These are phyloP conservation scores for Diplosoma virens DNA, from an alignment of 23 tunicate genomes.

Conservation along the genomic window DNA sequence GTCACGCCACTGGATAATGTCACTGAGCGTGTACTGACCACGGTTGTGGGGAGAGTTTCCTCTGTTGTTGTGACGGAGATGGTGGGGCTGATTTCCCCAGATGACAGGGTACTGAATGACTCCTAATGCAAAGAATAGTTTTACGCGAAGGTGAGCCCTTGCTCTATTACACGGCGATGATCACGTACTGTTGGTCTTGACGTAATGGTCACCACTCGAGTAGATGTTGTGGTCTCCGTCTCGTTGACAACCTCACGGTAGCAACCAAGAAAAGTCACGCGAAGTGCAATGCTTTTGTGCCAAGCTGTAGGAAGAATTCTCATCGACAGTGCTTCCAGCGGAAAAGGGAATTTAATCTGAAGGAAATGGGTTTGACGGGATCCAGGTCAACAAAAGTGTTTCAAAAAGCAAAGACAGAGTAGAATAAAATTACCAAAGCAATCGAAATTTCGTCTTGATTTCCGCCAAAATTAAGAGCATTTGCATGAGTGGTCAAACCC, in stretches of 20 bases:
- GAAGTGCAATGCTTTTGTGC: slow-evolving; percentile 38
- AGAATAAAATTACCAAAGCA: slow-evolving; percentile 53
- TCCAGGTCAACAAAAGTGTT: too few relatives aligned
- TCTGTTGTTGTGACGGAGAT: slow-evolving; percentile 17
- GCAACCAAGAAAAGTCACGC: slow-evolving; percentile 63
- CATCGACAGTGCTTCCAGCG: slow-evolving; percentile 51
- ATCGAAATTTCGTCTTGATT: slow-evolving; percentile 37
- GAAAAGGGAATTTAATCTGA: slow-evolving; percentile 52
- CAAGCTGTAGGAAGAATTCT: slow-evolving; percentile 66
- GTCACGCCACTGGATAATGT: too few relatives aligned
- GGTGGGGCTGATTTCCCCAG: slow-evolving; percentile 4
- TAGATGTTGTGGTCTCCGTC: slow-evolving; percentile 32
- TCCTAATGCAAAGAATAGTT: neutral
- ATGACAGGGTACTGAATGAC: slow-evolving; percentile 4
- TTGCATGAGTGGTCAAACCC: slow-evolving; percentile 21
- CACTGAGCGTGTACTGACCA: too few relatives aligned
- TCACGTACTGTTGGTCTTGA: slow-evolving; percentile 22
- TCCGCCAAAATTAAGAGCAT: slow-evolving; percentile 46
- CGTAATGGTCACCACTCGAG: slow-evolving; percentile 31
- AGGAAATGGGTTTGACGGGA: too few relatives aligned
- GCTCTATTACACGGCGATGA: neutral
- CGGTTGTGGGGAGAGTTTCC: slow-evolving; percentile 33
- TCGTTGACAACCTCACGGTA: slow-evolving; percentile 51
- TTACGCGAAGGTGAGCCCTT: neutral
- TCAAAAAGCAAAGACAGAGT: too few relatives aligned